These are phyloP conservation scores for Masnerella sp. DNA, from an alignment of 2,888 invertebrate species.

Conservation along the genomic window DNA sequence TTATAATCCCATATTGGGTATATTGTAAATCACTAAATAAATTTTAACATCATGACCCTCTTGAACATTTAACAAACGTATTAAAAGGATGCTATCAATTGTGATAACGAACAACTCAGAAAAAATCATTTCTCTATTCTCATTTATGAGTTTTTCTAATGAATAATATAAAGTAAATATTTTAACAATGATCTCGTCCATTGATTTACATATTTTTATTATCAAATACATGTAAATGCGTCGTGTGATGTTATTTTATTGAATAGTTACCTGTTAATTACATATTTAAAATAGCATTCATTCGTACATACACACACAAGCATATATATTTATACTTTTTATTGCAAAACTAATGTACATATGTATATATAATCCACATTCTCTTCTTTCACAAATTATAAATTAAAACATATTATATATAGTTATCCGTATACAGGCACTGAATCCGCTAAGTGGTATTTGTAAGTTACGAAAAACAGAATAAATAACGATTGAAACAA, in stretches of 20 bases:
- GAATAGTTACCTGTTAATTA: not conserved
- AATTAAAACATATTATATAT: slow-evolving; percentile 28
- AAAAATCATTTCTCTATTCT: too few species aligned
- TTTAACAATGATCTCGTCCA: too few species aligned
- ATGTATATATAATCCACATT: too few species aligned
- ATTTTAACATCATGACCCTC: too few species aligned
- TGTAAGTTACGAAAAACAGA: slow-evolving; percentile 6
- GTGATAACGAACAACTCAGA: too few species aligned
- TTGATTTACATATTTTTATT: not conserved
- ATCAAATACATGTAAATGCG: not conserved
- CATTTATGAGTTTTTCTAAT: not conserved
- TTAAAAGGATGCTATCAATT: too few species aligned
- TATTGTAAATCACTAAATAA: too few species aligned
- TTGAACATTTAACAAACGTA: too few species aligned
- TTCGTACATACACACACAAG: slow-evolving; percentile 6
- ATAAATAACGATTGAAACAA: too few species aligned
- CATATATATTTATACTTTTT: slow-evolving; percentile 10
- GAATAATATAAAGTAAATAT: not conserved
- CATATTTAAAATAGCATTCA: not conserved
- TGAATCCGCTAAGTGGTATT: slow-evolving; percentile 23
- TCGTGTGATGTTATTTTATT: not conserved
- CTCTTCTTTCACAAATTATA: too few species aligned
- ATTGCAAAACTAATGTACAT: slow-evolving; percentile 38
- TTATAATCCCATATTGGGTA: too few species aligned
- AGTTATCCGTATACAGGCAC: slow-evolving; percentile 29